Conservation (phyloP, 2,113 vertebrate genomes). For the Rhineura floridana region DNA sequence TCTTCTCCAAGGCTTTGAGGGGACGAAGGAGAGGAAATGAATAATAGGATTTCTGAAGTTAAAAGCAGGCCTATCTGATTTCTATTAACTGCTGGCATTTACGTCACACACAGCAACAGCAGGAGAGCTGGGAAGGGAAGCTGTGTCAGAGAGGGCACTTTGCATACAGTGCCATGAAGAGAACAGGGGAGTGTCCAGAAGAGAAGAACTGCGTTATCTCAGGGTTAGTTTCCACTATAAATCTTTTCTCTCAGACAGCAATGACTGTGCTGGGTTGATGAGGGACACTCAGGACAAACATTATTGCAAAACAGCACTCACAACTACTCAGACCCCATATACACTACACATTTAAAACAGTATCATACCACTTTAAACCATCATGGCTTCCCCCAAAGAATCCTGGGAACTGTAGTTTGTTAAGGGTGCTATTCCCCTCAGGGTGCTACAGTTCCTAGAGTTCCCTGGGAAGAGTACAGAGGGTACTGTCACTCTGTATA, state of each 20-base stretch:
- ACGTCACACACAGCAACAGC: not conserved
- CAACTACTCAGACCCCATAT: not conserved
- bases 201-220: too few relatives aligned
- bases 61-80: not conserved
- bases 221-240: not conserved
- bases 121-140: not conserved
- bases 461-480: too few relatives aligned
- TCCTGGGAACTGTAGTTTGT: too few relatives aligned
- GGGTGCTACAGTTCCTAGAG: too few relatives aligned
- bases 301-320: not conserved
- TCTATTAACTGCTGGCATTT: not conserved
- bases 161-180: not conserved
- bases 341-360: too few relatives aligned
- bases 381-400: too few relatives aligned
- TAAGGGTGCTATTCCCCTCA: too few relatives aligned
- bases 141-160: not conserved
- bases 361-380: too few relatives aligned
- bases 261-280: too few relatives aligned
- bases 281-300: too few relatives aligned
- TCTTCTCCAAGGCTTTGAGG: not conserved
- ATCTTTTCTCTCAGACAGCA: not conserved
- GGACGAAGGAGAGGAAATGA: not conserved
- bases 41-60: not conserved
- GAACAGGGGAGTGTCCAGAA: too few relatives aligned
- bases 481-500: too few relatives aligned